phyloP scores from a whole-genome alignment of 2,888 invertebrate genomes.

The Willowsia nigromaculata region DNA sequence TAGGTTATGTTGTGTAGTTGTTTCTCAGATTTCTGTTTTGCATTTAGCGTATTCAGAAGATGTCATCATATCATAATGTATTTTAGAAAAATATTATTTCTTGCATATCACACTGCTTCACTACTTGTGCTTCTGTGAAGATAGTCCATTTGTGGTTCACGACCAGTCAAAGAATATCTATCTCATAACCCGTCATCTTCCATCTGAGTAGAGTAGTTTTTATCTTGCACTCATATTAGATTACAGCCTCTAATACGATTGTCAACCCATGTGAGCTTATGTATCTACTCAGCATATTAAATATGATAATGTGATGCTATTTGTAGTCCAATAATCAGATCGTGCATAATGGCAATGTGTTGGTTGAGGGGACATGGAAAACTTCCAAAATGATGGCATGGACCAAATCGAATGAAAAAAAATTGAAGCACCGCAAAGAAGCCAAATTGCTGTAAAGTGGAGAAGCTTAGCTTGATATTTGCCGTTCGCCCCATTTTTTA shows the following conservation, averaged over 20 bases:
- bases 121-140: background rate
- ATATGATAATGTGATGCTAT: slow-evolving; percentile 27
- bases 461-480: slow-evolving; percentile 40
- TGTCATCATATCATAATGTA: background rate
- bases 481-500: background rate
- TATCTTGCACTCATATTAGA: background rate
- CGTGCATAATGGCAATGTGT: slow-evolving; percentile 54
- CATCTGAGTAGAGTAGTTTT: background rate
- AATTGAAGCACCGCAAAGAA: slow-evolving; percentile 3
- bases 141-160: background rate
- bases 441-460: slow-evolving; percentile 59
- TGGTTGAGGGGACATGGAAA: slow-evolving; percentile 62
- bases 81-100: no score
- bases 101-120: no score
- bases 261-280: background rate
- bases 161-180: background rate
- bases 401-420: slow-evolving; percentile 39
- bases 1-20: no score
- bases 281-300: background rate
- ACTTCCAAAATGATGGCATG: slow-evolving; percentile 58
- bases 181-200: background rate
- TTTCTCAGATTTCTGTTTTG: no score
- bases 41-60: no score
- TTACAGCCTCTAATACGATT: no score
- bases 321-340: slow-evolving; percentile 42